A percentile compares a stretch with the other conserved stretches of the same genome.
phyloP scores from a whole-genome alignment of 2,797 vertebrate genomes.

The Clarias fuscus region DNA sequence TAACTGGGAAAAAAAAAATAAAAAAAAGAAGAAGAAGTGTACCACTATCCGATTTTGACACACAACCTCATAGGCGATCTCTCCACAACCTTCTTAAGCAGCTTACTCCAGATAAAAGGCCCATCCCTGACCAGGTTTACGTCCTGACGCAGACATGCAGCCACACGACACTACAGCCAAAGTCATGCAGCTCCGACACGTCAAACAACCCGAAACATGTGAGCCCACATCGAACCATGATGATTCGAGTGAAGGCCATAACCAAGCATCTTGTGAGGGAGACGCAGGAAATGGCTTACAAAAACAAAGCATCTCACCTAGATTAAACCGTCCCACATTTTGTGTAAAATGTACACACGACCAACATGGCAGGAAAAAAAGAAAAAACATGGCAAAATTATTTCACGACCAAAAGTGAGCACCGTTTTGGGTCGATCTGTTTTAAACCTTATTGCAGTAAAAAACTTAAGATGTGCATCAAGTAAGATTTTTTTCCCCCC shows the following conservation, averaged over 20 bases:
- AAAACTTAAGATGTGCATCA: not conserved
- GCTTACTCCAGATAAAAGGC: conserved; percentile 70
- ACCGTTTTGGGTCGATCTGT: not conserved
- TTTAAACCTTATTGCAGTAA: not conserved
- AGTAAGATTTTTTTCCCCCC: too few relatives aligned
- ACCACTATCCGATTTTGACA: not conserved
- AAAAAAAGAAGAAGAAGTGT: too few relatives aligned
- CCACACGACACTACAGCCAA: too few relatives aligned
- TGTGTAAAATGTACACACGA: not conserved
- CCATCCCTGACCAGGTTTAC: conserved; percentile 11
- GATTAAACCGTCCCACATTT: not conserved
- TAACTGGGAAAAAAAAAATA: not conserved
- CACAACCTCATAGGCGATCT: not conserved
- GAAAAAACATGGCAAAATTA: not conserved
- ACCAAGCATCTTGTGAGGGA: not conserved
- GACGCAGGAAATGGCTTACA: not conserved
- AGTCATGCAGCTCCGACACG: not conserved
- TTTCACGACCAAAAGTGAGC: not conserved
- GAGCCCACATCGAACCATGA: not conserved
- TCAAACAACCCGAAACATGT: not conserved
- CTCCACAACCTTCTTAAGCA: conserved; percentile 63
- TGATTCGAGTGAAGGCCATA: not conserved
- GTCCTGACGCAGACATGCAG: not conserved
- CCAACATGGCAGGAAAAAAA: too few relatives aligned
- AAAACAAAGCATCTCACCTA: not conserved